phyloP scores from a whole-genome alignment of 64 coral and sea anemone genomes.

The Dendronephthya gigantea region DNA sequence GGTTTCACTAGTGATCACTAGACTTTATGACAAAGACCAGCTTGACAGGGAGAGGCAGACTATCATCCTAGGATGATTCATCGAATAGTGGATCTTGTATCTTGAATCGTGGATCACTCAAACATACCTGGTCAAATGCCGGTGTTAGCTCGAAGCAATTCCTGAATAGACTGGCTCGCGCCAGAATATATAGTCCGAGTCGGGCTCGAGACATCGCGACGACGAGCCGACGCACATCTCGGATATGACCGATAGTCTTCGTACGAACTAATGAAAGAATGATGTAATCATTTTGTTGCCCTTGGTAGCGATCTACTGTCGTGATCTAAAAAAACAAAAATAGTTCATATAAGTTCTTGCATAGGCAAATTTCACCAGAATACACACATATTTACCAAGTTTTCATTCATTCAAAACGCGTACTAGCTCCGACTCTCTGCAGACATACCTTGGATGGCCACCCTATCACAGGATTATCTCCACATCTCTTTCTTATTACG shows the following conservation, averaged over 20 bases:
- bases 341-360: no score
- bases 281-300: constrained; percentile 97
- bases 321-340: constrained; percentile 53
- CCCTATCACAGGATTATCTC: constrained; percentile 88
- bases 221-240: constrained; percentile 85
- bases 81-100: no score
- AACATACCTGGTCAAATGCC: constrained; percentile 69
- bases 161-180: constrained; percentile 64
- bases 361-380: no score
- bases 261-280: constrained; percentile 96
- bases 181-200: constrained; percentile 75
- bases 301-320: constrained; percentile 99
- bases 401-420: no score
- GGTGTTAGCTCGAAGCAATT: constrained; percentile 97
- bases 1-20: not conserved
- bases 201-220: constrained; percentile 99
- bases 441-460: constrained; percentile 75
- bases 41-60: no score
- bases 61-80: no score
- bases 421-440: not conserved
- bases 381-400: no score
- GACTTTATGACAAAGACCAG: no score
- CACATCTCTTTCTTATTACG: constrained; percentile 93
- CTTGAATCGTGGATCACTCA: not conserved
- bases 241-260: constrained; percentile 80